Conservation (phyloP, 2,797 vertebrate species). For the Pelobates cultripes region DNA sequence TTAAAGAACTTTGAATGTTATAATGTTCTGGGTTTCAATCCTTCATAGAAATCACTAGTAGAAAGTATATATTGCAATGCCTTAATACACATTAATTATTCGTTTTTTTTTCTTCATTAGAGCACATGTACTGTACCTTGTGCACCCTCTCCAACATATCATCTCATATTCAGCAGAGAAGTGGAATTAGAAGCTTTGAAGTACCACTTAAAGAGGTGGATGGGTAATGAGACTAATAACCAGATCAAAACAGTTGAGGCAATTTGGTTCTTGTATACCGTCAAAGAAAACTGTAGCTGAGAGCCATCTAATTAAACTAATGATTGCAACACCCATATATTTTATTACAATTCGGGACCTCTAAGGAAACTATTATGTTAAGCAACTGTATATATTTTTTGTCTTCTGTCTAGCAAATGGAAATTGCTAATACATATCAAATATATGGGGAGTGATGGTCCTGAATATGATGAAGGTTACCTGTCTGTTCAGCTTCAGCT, state of each 20-base stretch:
- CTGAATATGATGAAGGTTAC: slow-evolving; percentile 56
- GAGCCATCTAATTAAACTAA: slow-evolving; percentile 61
- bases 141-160: slow-evolving; percentile 58
- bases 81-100: background rate
- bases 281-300: slow-evolving; percentile 62
- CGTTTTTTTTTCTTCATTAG: slow-evolving; percentile 16
- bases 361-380: slow-evolving; percentile 63
- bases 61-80: background rate
- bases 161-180: slow-evolving; percentile 53
- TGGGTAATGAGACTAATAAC: slow-evolving; percentile 64
- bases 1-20: background rate
- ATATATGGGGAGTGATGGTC: slow-evolving; percentile 46
- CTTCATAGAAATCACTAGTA: background rate
- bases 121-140: slow-evolving; percentile 39
- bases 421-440: slow-evolving; percentile 54
- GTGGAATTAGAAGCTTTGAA: slow-evolving; percentile 60
- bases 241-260: slow-evolving; percentile 67
- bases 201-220: slow-evolving; percentile 62
- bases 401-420: slow-evolving; percentile 36
- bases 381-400: slow-evolving; percentile 66
- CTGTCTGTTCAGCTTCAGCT: slow-evolving; percentile 53
- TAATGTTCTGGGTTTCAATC: background rate
- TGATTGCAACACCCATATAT: slow-evolving; percentile 54
- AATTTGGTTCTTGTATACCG: slow-evolving; percentile 59
- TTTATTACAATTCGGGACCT: slow-evolving; percentile 49